A percentile compares a stretch with the other conserved stretches of the same genome.
These are phyloP conservation scores for Atethmia centrago DNA, from an alignment of 2,888 invertebrate species.

Conservation along the genomic window DNA sequence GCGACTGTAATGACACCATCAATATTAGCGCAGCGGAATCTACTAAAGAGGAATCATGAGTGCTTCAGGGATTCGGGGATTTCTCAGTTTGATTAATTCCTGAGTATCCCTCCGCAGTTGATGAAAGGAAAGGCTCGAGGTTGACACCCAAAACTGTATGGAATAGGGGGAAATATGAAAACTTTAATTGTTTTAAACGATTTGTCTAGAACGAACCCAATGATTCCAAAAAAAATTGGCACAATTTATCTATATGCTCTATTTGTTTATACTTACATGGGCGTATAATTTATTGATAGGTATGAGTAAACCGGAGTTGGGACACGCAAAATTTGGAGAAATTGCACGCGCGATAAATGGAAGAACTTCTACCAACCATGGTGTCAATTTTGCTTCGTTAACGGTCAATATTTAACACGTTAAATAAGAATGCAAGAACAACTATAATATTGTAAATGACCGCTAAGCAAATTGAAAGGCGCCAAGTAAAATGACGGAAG, in stretches of 20 bases:
- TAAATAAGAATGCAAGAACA: not conserved
- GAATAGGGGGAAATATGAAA: not conserved
- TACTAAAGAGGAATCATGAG: conserved; percentile 9
- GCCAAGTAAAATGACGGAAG: not conserved
- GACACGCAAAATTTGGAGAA: not conserved
- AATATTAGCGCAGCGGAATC: not conserved
- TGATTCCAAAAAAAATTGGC: not conserved
- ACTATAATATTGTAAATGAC: not conserved
- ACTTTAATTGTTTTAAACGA: not conserved
- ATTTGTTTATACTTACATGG: not conserved
- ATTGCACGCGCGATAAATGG: not conserved
- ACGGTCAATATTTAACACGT: not conserved
- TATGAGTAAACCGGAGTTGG: not conserved
- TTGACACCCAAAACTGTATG: not conserved
- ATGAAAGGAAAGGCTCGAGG: not conserved
- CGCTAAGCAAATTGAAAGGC: not conserved
- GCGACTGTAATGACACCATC: not conserved
- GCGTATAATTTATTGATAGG: not conserved
- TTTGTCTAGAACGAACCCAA: not conserved
- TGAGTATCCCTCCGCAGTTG: not conserved
- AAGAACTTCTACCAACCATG: no score
- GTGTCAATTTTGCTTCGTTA: not conserved
- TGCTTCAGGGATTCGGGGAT: not conserved
- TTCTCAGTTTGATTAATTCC: conserved; percentile 8
- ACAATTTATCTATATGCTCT: not conserved